Base-by-base conservation (phyloP, 2,113 vertebrate species). In the Microtus ochrogaster region DNA sequence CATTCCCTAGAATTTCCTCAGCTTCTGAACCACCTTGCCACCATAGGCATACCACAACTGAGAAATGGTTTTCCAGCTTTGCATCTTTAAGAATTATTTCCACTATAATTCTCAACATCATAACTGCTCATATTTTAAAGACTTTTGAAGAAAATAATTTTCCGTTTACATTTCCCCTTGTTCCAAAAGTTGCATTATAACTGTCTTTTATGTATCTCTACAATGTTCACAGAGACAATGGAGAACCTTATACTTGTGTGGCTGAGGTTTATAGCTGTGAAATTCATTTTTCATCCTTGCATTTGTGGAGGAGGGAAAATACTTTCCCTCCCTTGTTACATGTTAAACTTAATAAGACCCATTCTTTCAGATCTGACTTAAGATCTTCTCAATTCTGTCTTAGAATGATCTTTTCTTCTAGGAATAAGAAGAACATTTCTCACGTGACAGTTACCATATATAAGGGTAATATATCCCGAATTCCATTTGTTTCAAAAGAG, bases 251-350 rank as follows among this genome's bases (percentile, higher is more conserved):
- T 44, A 52, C 39, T 84, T 85, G 44, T 76, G 12, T 58, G 13
- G 61, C 72, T 89, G 76, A 73, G 61, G 3, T 33, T 92, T 92
- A 86, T 61, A 94, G 68, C 33, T 81, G 19, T 7, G 85, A 89
- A 94, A 89, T 78, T 72, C 28, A 82, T 86, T 83, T 82, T 89
- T 91, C 63, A 70, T 22, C 73, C 84, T 83, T 73, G 24, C 3
- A 63, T 73, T 73, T 90, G 7, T 52, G 55, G 21, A 73, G 22
- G 11, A 73, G 10, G 58, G 73, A 84, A 94, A 77, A 82, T 76
- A 17, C 39, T 39, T 94, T 85, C 17, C 41, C 17, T 93, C 24
- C 24, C 30, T 7, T 19, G 11, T 52, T 81, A 41, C 72, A 49
- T 81, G 47, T 76, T 94, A 22, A 85, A 44, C 33, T 89, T 91